Evolutionary conservation across 35 echinoderm and acorn worm species (phyloP).

Genomic region (Acanthaster planci): DNA sequence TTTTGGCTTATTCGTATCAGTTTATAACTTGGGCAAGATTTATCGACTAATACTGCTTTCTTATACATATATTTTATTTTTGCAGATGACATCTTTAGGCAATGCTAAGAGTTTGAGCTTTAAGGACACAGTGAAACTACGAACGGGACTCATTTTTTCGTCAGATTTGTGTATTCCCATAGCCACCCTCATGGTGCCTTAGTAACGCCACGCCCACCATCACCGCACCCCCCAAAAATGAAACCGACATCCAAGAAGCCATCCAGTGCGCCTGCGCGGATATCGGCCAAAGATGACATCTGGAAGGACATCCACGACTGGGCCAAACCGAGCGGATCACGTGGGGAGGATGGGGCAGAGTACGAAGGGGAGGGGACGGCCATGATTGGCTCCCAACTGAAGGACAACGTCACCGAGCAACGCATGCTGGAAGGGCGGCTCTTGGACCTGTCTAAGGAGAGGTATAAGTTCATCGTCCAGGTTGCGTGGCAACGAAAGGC

Average conservation of each 20-base stretch:
- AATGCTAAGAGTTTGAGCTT: too few relatives aligned
- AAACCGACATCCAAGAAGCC: slow-evolving; percentile 40
- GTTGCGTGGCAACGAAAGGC: slow-evolving; percentile 92
- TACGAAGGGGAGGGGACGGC: slow-evolving; percentile 36
- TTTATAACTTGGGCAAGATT: too few relatives aligned
- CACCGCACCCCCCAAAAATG: not conserved
- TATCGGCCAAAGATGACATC: slow-evolving; percentile 67
- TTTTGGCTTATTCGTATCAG: too few relatives aligned
- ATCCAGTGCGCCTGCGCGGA: slow-evolving; percentile 74
- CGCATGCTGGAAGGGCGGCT: slow-evolving; percentile 76
- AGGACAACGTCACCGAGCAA: slow-evolving; percentile 96
- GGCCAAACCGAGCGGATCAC: slow-evolving; percentile 72
- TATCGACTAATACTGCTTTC: too few relatives aligned
- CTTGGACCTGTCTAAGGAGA: slow-evolving; percentile 85
- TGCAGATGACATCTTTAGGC: too few relatives aligned
- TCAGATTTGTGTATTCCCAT: too few relatives aligned
- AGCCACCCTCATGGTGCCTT: too few relatives aligned
- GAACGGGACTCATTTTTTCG: too few relatives aligned
- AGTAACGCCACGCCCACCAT: too few relatives aligned
- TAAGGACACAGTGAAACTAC: too few relatives aligned
- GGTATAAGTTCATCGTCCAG: slow-evolving; percentile 95
- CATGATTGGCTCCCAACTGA: slow-evolving; percentile 78
- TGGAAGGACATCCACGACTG: slow-evolving; percentile 86
- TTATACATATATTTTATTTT: too few relatives aligned
- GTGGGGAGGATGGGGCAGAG: slow-evolving; percentile 45